Percentiles rank a stretch among this genome's conserved stretches.
Conservation (phyloP, 2,888 invertebrate species). For the Oxycera nigricornis region DNA sequence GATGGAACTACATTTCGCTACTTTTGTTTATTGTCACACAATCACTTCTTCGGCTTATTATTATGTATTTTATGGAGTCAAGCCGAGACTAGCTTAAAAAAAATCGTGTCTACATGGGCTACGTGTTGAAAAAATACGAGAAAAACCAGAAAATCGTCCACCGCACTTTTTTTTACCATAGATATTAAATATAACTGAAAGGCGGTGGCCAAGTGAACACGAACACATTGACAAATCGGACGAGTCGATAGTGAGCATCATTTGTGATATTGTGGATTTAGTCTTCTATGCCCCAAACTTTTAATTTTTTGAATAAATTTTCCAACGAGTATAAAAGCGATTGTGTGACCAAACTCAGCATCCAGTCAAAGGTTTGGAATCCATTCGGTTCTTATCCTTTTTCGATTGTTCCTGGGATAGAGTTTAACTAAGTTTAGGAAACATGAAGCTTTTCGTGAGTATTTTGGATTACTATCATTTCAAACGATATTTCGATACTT, state of each 20-base stretch:
- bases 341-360: conserved; percentile 62
- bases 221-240: conserved; percentile 17
- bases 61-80: conserved; percentile 30
- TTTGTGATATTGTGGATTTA: conserved; percentile 28
- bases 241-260: conserved; percentile 29
- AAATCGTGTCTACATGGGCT: neutral
- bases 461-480: conserved; percentile 46
- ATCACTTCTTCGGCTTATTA: conserved; percentile 14
- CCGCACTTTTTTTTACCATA: conserved; percentile 22
- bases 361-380: conserved; percentile 64
- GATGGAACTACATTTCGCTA: conserved; percentile 13
- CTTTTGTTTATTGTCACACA: conserved; percentile 22
- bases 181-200: conserved; percentile 10
- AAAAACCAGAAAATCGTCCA: conserved; percentile 33
- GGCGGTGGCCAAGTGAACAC: conserved; percentile 24
- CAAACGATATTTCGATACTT: neutral
- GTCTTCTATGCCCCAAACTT: conserved; percentile 38
- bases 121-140: conserved; percentile 5
- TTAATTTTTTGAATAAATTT: conserved; percentile 40
- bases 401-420: conserved; percentile 37
- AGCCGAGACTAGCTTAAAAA: neutral
- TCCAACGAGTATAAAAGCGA: conserved; percentile 61
- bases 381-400: conserved; percentile 59
- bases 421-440: conserved; percentile 30
- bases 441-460: conserved; percentile 68